Conservation (phyloP, 2,888 invertebrate genomes). For the Leptinotarsa rubiginosa region DNA sequence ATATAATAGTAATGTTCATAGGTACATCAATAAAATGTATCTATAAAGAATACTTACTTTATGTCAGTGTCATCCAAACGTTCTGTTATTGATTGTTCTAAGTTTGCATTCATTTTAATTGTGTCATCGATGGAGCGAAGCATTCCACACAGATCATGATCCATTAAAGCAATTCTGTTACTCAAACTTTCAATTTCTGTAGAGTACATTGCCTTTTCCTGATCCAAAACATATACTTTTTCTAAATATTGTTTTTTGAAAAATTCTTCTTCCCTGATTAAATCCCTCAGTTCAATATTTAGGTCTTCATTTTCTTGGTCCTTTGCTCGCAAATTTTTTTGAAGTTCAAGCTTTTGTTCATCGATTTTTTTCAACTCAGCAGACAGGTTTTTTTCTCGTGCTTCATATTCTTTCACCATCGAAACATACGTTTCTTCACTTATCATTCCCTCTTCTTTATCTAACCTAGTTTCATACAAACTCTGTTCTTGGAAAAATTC, state of each 20-base stretch:
- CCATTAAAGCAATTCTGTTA: background rate
- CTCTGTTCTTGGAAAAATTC: conserved; percentile 26
- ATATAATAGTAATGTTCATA: background rate
- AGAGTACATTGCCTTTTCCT: background rate
- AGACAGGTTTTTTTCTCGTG: conserved; percentile 11
- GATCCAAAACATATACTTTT: background rate
- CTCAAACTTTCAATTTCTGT: conserved; percentile 1
- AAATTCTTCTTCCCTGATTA: conserved; percentile 1
- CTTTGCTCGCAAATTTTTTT: conserved; percentile 1
- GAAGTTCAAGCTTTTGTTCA: background rate
- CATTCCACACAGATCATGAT: conserved; percentile 13
- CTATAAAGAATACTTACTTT: conserved; percentile 7
- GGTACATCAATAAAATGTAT: background rate
- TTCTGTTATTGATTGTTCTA: background rate
- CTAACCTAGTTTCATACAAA: conserved; percentile 17
- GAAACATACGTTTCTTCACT: conserved; percentile 17
- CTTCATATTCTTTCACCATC: conserved; percentile 12
- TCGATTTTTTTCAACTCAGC: conserved; percentile 16
- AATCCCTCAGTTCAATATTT: background rate
- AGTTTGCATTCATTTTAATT: background rate
- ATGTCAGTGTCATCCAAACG: conserved; percentile 1
- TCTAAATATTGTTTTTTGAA: conserved; percentile 14
- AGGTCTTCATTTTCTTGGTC: conserved; percentile 21
- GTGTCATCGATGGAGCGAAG: conserved; percentile 1
- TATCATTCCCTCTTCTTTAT: conserved; percentile 7